Conservation (phyloP, 2,888 invertebrate genomes). For the Drosophila hamatofila region DNA sequence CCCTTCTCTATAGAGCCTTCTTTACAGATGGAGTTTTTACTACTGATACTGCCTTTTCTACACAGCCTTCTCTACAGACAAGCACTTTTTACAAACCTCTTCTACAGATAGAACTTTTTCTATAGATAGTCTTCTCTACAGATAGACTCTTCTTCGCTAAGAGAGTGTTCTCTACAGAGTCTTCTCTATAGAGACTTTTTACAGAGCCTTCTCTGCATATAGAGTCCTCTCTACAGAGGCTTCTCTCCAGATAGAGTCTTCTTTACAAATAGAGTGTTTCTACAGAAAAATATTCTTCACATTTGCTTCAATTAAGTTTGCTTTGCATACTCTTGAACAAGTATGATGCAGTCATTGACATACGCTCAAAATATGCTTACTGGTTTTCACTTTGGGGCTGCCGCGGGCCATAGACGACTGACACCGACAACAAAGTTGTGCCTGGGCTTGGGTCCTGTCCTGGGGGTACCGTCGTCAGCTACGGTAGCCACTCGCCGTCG, state of each 20-base stretch:
- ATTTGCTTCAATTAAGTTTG: not conserved
- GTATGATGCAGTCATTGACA: not conserved
- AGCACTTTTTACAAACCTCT: not conserved
- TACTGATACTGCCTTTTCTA: too few relatives aligned
- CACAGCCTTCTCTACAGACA: too few relatives aligned
- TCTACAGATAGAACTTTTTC: not conserved
- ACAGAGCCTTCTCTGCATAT: not conserved
- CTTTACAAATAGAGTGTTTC: not conserved
- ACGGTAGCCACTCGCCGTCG: constrained; percentile 73
- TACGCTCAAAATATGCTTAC: not conserved
- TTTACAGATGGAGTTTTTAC: not conserved
- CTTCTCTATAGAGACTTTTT: not conserved
- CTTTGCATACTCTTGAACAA: not conserved
- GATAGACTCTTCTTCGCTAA: too few relatives aligned
- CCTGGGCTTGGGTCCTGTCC: constrained; percentile 20
- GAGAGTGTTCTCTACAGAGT: too few relatives aligned
- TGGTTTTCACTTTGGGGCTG: constrained; percentile 32
- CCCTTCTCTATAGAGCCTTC: not conserved
- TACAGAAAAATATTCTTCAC: too few relatives aligned
- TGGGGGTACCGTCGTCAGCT: constrained; percentile 43
- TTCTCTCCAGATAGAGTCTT: not conserved
- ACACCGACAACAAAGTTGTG: constrained; percentile 20
- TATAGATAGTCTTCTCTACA: not conserved
- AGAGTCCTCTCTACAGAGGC: not conserved
- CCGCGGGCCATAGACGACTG: constrained; percentile 57